Evolutionary conservation across 2,797 vertebrate species (phyloP).

Genomic region (Sternotherus odoratus): DNA sequence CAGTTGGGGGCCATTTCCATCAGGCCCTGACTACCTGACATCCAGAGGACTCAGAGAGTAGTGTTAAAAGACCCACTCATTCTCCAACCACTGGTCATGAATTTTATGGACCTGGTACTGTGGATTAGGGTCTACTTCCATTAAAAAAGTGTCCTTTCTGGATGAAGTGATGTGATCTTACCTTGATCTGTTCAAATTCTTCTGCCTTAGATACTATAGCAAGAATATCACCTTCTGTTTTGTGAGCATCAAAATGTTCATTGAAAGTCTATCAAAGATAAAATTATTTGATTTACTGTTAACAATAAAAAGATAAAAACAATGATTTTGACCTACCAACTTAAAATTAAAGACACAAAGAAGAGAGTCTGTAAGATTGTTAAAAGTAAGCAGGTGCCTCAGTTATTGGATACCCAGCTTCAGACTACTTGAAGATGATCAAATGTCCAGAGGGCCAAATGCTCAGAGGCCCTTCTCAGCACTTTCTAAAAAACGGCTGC

Average conservation of each 20-base stretch:
- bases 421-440: not conserved
- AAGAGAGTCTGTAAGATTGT: not conserved
- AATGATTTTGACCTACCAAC: not conserved
- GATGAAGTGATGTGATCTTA: constrained; percentile 74
- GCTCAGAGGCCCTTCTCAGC: not conserved
- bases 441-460: not conserved
- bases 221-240: constrained; percentile 94
- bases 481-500: not conserved
- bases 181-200: constrained; percentile 99
- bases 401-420: not conserved
- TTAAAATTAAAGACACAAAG: not conserved
- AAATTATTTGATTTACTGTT: not conserved
- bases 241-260: constrained; percentile 94
- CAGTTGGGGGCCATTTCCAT: constrained; percentile 63
- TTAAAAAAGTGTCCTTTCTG: not conserved
- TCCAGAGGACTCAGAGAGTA: constrained; percentile 26
- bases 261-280: constrained; percentile 92
- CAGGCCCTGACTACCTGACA: constrained; percentile 55
- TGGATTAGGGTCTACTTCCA: not conserved
- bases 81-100: not conserved
- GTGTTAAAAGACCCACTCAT: constrained; percentile 47
- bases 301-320: not conserved
- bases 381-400: not conserved
- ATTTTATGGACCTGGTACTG: not conserved
- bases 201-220: constrained; percentile 96